Percentiles rank a stretch among this genome's conserved stretches.
Conservation (phyloP, 2,113 vertebrate genomes). For the Catharus minimus region DNA sequence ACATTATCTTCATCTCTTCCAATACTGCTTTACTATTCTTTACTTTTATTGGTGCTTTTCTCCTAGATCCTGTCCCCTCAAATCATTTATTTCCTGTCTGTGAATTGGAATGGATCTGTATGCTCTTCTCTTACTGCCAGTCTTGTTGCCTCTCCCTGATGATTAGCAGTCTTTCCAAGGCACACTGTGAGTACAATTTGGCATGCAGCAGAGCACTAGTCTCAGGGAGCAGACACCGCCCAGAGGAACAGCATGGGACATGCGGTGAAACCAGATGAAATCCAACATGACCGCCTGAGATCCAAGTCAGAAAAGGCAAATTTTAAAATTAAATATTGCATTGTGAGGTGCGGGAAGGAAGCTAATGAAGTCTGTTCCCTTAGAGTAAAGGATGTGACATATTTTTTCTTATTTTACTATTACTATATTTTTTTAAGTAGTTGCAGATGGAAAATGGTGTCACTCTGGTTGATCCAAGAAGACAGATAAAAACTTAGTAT, state of each 20-base stretch:
- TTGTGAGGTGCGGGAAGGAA: background rate
- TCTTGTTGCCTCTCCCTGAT: background rate
- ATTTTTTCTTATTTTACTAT: background rate
- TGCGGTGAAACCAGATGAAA: slow-evolving; percentile 10
- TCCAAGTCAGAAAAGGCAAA: background rate
- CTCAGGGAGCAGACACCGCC: background rate
- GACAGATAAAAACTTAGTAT: background rate
- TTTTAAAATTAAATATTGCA: background rate
- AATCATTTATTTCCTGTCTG: background rate
- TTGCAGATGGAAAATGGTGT: background rate
- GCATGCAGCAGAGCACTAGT: background rate
- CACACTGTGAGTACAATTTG: background rate
- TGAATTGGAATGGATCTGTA: background rate
- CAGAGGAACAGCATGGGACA: background rate
- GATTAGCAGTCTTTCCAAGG: background rate
- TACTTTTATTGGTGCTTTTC: background rate
- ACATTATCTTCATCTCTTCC: background rate
- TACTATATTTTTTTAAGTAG: background rate
- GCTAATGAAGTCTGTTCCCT: background rate
- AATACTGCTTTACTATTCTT: background rate
- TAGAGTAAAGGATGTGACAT: background rate
- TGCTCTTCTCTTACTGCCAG: background rate
- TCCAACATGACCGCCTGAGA: background rate
- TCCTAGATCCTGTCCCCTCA: background rate
- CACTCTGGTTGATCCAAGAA: background rate